Evolutionary conservation across 2,797 vertebrate genomes (phyloP), one percentile per base, ranked within the genome.

Genomic region (Acropternis orthonyx): DNA sequence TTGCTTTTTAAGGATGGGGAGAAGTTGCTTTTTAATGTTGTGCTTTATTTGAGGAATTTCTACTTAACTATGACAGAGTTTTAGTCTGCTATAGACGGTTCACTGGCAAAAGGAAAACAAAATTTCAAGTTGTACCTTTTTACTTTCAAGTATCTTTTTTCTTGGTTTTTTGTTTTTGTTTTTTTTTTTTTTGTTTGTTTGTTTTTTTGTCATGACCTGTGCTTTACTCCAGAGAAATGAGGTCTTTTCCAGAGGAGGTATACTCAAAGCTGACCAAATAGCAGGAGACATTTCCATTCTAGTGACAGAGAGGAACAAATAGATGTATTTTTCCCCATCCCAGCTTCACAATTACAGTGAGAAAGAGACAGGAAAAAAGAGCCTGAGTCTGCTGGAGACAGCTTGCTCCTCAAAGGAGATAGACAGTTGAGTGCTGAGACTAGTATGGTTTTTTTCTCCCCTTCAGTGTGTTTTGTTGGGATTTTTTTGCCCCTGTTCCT

Each of bases 281-380:
- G 36, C 39, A 76, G 88, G 67, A 95, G 88, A 32, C 61, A 4
- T 85, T 85, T 87, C 87, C 66, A 55, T 94, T 93, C 84, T 58
- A 11, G 72, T 51, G 79, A 56, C 16, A 58, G 58, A 74, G 67
- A 48, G 19, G 67, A 81, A 24, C 18, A 73, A 79, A 82, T 48
- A 76, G 21, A 78, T 59, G 11, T 48, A 34, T 74, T 22, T 87
- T 75, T 28, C n/a, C 26, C 43, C 15, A 59, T 91, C n/a, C 39
- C 23, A 71, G 28, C 55, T 59, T 87, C 66, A 26, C 21, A 67
- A 10, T 82, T 73, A 24, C 3, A 7, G 24, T 62, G 55, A 48
- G 66, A 72, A 66, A 51, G 51, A 75, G 26, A 23, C 63, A 79
- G 48, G 41, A 18, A 10, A 39, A 49, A 51, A 6, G 52, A 46